Evolutionary conservation across 2,113 vertebrate species (phyloP).

Genomic region (Salvelinus sp.): DNA sequence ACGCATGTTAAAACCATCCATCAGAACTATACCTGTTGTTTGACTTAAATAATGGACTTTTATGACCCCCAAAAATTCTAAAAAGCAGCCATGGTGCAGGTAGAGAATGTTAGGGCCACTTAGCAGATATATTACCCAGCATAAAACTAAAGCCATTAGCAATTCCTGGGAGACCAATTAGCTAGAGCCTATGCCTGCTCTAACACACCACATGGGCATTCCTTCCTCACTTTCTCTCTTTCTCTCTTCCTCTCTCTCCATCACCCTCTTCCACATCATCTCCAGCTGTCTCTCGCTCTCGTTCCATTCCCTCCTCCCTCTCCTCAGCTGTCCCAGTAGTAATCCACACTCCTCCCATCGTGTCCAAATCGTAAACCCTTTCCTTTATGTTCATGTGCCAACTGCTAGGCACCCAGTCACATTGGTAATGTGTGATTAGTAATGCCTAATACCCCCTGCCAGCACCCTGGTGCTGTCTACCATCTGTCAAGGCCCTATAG

Average conservation of each 20-base stretch:
- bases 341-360: conserved; percentile 36
- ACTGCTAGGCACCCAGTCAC: neutral
- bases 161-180: conserved; percentile 56
- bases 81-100: conserved; percentile 18
- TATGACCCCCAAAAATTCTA: conserved; percentile 30
- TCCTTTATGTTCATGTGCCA: neutral
- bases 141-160: conserved; percentile 25
- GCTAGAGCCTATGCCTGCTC: conserved; percentile 12
- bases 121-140: conserved; percentile 4
- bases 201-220: conserved; percentile 4
- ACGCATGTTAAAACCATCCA: conserved; percentile 45
- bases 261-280: conserved; percentile 26
- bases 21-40: conserved; percentile 6
- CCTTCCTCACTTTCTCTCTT: neutral
- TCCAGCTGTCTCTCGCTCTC: neutral
- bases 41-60: conserved; percentile 17
- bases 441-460: too few species aligned
- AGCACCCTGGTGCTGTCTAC: neutral
- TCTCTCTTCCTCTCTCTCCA: neutral
- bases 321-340: conserved; percentile 40
- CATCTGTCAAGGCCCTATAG: neutral
- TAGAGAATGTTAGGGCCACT: conserved; percentile 27
- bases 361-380: neutral
- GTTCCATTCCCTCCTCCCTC: neutral
- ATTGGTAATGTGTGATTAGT: too few species aligned